phyloP scores from a whole-genome alignment of 2,888 invertebrate genomes.

The Macropis europaea region DNA sequence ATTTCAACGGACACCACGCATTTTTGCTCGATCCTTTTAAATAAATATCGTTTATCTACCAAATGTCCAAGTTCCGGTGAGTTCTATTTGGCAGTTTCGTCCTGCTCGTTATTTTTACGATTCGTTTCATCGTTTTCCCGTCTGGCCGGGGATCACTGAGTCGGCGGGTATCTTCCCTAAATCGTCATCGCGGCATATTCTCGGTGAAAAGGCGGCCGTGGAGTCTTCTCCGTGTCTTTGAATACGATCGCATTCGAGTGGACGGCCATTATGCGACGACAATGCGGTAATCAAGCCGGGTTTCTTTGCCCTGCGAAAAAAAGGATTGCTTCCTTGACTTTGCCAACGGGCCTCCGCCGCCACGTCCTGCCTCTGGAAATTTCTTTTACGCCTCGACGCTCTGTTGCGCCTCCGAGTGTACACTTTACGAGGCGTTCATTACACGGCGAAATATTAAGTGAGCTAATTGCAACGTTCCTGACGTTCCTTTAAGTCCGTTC shows the following conservation, averaged over 20 bases:
- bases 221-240: slow-evolving; percentile 11
- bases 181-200: slow-evolving; percentile 9
- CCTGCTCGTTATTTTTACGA: slow-evolving; percentile 7
- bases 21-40: no score
- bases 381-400: slow-evolving; percentile 11
- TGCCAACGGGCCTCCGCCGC: slow-evolving; percentile 9
- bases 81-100: neutral
- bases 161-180: slow-evolving; percentile 3
- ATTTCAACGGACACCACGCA: no score
- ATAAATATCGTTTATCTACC: no score
- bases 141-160: neutral
- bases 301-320: slow-evolving; percentile 41
- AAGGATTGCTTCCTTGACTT: slow-evolving; percentile 40
- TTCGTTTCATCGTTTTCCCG: slow-evolving; percentile 6
- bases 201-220: neutral
- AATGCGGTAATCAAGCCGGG: slow-evolving; percentile 59
- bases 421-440: slow-evolving; percentile 20
- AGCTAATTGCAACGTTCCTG: neutral
- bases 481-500: no score
- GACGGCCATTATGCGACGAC: slow-evolving; percentile 47
- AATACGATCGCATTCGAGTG: slow-evolving; percentile 37
- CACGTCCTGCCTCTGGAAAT: slow-evolving; percentile 8
- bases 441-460: neutral
- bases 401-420: slow-evolving; percentile 29
- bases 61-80: no score